phyloP scores from a whole-genome alignment of 2,888 invertebrate genomes.

The Agrochola litura region DNA sequence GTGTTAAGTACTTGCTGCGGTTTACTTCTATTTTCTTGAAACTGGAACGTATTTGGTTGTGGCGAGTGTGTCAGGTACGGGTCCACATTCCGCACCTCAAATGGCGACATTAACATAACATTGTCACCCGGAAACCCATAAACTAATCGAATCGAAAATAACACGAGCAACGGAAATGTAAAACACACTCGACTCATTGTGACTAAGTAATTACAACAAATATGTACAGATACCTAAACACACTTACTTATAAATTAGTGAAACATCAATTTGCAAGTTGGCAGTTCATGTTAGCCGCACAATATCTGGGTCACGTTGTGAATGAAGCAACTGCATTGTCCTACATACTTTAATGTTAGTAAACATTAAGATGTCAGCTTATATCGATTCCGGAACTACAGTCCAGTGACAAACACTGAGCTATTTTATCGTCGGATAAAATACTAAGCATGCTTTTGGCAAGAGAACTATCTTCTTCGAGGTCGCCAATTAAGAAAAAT shows the following conservation, averaged over 20 bases:
- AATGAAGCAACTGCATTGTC: slow-evolving; percentile 72
- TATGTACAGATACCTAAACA: slow-evolving; percentile 69
- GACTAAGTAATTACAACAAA: slow-evolving; percentile 65
- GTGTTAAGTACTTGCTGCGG: slow-evolving; percentile 56
- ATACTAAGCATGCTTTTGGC: slow-evolving; percentile 84
- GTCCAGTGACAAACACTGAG: slow-evolving; percentile 87
- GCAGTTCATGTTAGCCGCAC: slow-evolving; percentile 71
- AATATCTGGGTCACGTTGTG: slow-evolving; percentile 73
- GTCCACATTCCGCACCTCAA: slow-evolving; percentile 73
- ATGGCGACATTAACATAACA: slow-evolving; percentile 72
- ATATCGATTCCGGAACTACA: slow-evolving; percentile 87
- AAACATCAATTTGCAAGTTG: slow-evolving; percentile 71
- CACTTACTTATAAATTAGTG: slow-evolving; percentile 66
- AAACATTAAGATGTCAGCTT: slow-evolving; percentile 84
- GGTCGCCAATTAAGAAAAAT: slow-evolving; percentile 84
- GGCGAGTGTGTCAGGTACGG: slow-evolving; percentile 50
- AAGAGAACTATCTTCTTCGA: slow-evolving; percentile 82
- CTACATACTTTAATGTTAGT: slow-evolving; percentile 77
- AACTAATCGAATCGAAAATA: slow-evolving; percentile 64
- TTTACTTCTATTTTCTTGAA: slow-evolving; percentile 46
- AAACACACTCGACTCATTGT: slow-evolving; percentile 73
- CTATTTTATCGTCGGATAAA: slow-evolving; percentile 86
- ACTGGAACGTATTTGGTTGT: slow-evolving; percentile 53
- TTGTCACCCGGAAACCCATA: slow-evolving; percentile 71
- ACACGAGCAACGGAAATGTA: slow-evolving; percentile 68